phyloP scores from a whole-genome alignment of 2,113 vertebrate species.

The Theristicus caerulescens region DNA sequence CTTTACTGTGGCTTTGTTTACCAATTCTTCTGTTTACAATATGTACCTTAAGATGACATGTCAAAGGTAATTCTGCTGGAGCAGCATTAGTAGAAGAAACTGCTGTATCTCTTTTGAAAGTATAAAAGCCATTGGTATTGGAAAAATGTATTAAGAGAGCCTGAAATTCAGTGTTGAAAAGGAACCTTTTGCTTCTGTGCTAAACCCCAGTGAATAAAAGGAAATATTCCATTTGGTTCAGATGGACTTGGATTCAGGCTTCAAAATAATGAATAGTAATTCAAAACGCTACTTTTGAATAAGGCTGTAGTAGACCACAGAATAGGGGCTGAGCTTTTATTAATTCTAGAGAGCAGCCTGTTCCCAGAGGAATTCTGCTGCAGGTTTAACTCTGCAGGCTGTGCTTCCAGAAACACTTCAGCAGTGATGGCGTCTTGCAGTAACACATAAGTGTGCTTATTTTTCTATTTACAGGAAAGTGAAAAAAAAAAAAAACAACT shows the following conservation, averaged over 20 bases:
- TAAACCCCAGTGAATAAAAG: not conserved
- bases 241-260: not conserved
- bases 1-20: not conserved
- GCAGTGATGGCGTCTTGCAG: not conserved
- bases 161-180: not conserved
- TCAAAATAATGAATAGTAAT: not conserved
- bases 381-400: not conserved
- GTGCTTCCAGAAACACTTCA: not conserved
- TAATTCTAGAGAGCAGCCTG: not conserved
- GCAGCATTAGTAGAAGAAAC: not conserved
- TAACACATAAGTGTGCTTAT: not conserved
- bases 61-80: not conserved
- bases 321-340: not conserved
- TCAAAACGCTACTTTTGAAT: not conserved
- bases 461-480: not conserved
- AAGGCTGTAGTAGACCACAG: not conserved
- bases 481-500: too few relatives aligned
- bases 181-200: not conserved
- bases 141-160: not conserved
- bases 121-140: not conserved
- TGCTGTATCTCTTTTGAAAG: not conserved
- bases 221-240: not conserved
- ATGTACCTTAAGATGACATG: not conserved
- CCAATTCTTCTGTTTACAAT: not conserved
- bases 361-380: not conserved